These are phyloP conservation scores for Hippoglossus hippoglossus DNA, from an alignment of 2,797 vertebrate genomes.

Conservation along the genomic window DNA sequence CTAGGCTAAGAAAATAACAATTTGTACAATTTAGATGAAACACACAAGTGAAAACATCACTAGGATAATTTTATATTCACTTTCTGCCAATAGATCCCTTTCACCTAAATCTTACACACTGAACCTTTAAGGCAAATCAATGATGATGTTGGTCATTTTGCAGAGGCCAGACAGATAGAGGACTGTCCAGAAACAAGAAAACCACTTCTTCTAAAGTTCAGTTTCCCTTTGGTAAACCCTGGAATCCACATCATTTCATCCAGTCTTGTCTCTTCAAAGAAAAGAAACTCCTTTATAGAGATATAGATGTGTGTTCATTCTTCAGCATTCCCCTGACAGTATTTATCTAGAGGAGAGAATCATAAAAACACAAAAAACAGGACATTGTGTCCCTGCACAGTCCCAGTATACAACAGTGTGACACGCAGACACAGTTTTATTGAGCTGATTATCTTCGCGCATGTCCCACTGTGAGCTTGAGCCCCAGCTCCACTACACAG, in stretches of 20 bases:
- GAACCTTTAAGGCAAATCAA: too few relatives aligned
- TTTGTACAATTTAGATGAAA: too few relatives aligned
- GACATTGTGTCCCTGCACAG: conserved; percentile 54
- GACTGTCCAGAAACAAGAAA: background rate
- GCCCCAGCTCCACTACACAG: conserved; percentile 32
- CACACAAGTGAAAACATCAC: too few relatives aligned
- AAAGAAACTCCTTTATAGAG: conserved; percentile 22
- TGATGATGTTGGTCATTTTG: too few relatives aligned
- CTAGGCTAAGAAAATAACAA: too few relatives aligned
- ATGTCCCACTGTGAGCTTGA: conserved; percentile 64
- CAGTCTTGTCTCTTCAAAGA: background rate
- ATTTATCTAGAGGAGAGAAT: conserved; percentile 60
- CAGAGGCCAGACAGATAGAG: background rate
- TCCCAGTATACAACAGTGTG: conserved; percentile 47
- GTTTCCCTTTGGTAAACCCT: background rate
- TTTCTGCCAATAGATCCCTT: too few relatives aligned
- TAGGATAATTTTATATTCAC: too few relatives aligned
- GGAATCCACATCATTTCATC: background rate
- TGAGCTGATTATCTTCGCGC: conserved; percentile 71
- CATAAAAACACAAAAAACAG: conserved; percentile 62
- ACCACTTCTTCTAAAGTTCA: background rate
- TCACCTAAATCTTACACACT: too few relatives aligned
- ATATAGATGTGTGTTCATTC: conserved; percentile 53
- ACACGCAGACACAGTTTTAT: conserved; percentile 74
- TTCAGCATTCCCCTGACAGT: conserved; percentile 63